Evolutionary conservation across 1,140 invertebrate species (phyloP), one percentile per base, ranked within the genome.

Genomic region (Helicoverpa zea): DNA sequence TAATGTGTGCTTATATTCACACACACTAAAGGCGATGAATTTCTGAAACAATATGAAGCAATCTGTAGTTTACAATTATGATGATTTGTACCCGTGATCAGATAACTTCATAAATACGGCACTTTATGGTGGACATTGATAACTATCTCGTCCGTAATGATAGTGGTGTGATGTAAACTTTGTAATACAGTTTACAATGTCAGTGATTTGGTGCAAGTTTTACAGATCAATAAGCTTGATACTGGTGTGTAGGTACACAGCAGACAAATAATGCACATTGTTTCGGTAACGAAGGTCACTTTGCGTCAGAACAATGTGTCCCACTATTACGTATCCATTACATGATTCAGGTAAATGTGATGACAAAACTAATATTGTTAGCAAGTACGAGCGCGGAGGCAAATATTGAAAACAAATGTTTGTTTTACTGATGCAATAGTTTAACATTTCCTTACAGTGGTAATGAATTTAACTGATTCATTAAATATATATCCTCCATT

Each of bases 51-150:
- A 23, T 23, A 23, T 23, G 23, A 23, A 23, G 23, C 2, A 23
- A 59, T 23, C 18, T 23, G 18, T 23, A 23, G 18, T 58, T 58
- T 23, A 9, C 7, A 23, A 59, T 29, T 59, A 23, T 29, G 16
- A 59, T 30, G 23, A 61, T 61, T 61, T 30, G 23, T 61, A 30
- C 58, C 58, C 29, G 58, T 61, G 58, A 61, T 61, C 58, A 61
- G 23, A 61, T 61, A 30, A 61, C 11, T 61, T 61, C 56, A 23
- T 9, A 23, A 1, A 58, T 9, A 58, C 35, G 35, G 35, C 9
- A 9, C 9, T 43, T 43, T 43, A 43, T 43, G 35, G 5, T 43
- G 35, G 35, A 43, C 35, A 43, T 43, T 43, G 35, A 43, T 9
- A 43, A 43, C 5, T 9, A 43, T 43, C 35, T 43, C 35, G 35